Conservation (phyloP, 2,113 vertebrate genomes). For the Brachyhypopomus occidentalis region DNA sequence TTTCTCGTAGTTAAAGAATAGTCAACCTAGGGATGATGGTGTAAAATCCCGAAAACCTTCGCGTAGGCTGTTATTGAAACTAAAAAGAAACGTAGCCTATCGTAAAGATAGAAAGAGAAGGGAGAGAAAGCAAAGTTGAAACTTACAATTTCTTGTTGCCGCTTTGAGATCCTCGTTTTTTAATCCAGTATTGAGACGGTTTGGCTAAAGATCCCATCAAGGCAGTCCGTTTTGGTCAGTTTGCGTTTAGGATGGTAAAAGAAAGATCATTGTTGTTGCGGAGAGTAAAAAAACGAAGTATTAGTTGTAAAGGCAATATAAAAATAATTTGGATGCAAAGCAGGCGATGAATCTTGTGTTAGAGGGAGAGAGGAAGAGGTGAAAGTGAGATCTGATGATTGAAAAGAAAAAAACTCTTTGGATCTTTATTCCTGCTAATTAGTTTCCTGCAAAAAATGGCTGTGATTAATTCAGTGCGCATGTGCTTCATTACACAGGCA, state of each 20-base stretch:
- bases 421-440: slow-evolving; percentile 99
- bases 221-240: slow-evolving; percentile 85
- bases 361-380: slow-evolving; percentile 86
- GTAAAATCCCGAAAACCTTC: slow-evolving; percentile 61
- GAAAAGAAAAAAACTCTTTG: slow-evolving; percentile 98
- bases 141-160: slow-evolving; percentile 90
- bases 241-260: slow-evolving; percentile 83
- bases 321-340: slow-evolving; percentile 87
- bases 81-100: slow-evolving; percentile 66
- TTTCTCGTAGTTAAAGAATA: slow-evolving; percentile 62
- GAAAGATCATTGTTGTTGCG: slow-evolving; percentile 86
- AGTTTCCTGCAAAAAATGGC: slow-evolving; percentile 99
- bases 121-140: slow-evolving; percentile 88
- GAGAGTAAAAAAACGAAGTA: slow-evolving; percentile 78
- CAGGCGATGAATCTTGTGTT: slow-evolving; percentile 83
- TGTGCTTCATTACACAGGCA: slow-evolving; percentile 99
- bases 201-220: slow-evolving; percentile 91
- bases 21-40: slow-evolving; percentile 61
- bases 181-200: slow-evolving; percentile 88
- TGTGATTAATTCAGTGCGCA: slow-evolving; percentile 99
- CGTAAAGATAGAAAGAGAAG: slow-evolving; percentile 61
- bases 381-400: slow-evolving; percentile 96
- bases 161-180: slow-evolving; percentile 85
- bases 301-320: slow-evolving; percentile 84
- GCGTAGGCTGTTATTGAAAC: slow-evolving; percentile 65